A percentile compares a stretch with the other conserved stretches of the same genome.
These are phyloP conservation scores for Andricus quercusramuli DNA, from an alignment of 2,888 invertebrate species.

Conservation along the genomic window DNA sequence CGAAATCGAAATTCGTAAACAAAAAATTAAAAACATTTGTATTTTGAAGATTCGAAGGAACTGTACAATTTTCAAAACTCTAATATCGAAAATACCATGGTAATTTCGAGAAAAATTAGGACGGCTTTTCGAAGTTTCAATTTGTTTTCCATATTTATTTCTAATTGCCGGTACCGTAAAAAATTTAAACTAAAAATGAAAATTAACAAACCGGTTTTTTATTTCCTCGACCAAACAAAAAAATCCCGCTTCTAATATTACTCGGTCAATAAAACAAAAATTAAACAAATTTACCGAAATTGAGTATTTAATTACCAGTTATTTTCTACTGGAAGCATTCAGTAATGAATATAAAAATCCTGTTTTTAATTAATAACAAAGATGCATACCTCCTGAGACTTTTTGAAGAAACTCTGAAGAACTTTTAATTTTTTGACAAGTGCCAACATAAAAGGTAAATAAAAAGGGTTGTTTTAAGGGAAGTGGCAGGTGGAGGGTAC, in stretches of 20 bases:
- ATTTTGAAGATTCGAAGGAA: no score
- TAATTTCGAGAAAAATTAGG: no score
- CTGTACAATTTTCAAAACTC: no score
- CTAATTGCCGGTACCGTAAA: no score
- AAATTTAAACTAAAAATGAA: no score
- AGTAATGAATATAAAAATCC: background rate
- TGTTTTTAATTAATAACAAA: background rate
- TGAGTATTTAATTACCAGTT: background rate
- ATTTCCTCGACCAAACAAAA: background rate
- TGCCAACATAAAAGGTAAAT: background rate
- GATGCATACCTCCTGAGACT: conserved; percentile 14
- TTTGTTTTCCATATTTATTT: no score
- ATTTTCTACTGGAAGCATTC: background rate
- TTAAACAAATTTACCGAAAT: background rate
- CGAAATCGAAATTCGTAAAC: no score
- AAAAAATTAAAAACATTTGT: no score
- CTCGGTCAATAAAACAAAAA: background rate
- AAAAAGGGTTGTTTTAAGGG: conserved; percentile 1
- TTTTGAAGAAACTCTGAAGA: background rate
- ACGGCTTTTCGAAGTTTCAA: no score
- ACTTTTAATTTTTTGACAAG: background rate
- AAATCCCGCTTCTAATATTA: background rate
- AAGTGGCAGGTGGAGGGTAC: conserved; percentile 56
- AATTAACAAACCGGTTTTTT: background rate
- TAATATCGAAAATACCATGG: no score